Evolutionary conservation across 2,113 vertebrate genomes (phyloP).

Genomic region (Corythornis cristatus): DNA sequence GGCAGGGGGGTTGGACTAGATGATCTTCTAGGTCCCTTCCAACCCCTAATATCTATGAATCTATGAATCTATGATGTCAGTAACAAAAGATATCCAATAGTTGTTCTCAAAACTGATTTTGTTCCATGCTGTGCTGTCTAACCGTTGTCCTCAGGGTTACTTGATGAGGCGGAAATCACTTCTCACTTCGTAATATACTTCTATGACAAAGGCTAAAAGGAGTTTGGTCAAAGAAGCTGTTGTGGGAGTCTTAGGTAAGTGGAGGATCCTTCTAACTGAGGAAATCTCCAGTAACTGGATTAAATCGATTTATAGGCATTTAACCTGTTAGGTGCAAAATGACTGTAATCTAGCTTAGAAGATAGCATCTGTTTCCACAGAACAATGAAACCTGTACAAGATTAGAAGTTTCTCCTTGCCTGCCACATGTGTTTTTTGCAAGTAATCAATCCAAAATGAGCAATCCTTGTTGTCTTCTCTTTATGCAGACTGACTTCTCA

Average conservation of each 20-base stretch:
- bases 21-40: no score
- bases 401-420: neutral
- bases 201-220: neutral
- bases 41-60: no score
- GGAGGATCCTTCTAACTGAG: neutral
- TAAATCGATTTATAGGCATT: neutral
- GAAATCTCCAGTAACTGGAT: neutral
- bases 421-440: neutral
- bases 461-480: neutral
- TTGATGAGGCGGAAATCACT: constrained; percentile 23
- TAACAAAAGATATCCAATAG: constrained; percentile 24
- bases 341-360: neutral
- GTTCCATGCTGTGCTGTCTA: neutral
- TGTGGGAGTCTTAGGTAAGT: neutral
- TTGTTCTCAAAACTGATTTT: neutral
- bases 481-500: neutral
- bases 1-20: no score
- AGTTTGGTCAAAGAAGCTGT: neutral
- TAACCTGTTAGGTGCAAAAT: neutral
- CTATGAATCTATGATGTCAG: neutral
- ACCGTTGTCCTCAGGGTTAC: constrained; percentile 7
- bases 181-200: constrained; percentile 13
- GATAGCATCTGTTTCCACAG: neutral
- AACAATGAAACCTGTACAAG: neutral
- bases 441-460: neutral